Percentiles rank a stretch among this genome's conserved stretches.
Conservation (phyloP, 2,888 invertebrate genomes). For the Clitarchus hookeri region DNA sequence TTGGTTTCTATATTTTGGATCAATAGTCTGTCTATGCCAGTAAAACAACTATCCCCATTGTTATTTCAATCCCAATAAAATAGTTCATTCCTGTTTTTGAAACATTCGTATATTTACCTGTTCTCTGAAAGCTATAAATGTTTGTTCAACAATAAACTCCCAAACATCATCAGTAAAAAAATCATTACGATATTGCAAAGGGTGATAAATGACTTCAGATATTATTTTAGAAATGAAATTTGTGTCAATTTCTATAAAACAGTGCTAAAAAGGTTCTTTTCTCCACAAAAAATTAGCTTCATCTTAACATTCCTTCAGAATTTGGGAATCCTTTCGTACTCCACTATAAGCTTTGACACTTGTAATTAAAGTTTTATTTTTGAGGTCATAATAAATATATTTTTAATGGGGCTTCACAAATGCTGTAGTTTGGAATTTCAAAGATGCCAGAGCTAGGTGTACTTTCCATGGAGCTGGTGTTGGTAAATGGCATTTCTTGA, state of each 20-base stretch:
- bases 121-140: background rate
- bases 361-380: too few species aligned
- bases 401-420: too few species aligned
- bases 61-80: background rate
- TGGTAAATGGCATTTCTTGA: background rate
- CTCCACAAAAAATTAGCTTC: too few species aligned
- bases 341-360: too few species aligned
- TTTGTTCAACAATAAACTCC: background rate
- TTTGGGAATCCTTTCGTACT: too few species aligned
- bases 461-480: background rate
- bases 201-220: too few species aligned
- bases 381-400: too few species aligned
- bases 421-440: too few species aligned
- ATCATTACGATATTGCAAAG: too few species aligned
- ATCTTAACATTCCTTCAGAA: too few species aligned
- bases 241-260: background rate
- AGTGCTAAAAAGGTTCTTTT: too few species aligned
- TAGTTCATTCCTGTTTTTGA: background rate
- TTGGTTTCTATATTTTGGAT: background rate
- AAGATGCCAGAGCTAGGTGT: background rate
- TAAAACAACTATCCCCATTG: background rate
- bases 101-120: background rate
- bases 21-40: background rate
- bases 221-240: background rate
- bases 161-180: background rate